Conservation (phyloP, 2,888 invertebrate genomes). For the Eupelmus urozonus region DNA sequence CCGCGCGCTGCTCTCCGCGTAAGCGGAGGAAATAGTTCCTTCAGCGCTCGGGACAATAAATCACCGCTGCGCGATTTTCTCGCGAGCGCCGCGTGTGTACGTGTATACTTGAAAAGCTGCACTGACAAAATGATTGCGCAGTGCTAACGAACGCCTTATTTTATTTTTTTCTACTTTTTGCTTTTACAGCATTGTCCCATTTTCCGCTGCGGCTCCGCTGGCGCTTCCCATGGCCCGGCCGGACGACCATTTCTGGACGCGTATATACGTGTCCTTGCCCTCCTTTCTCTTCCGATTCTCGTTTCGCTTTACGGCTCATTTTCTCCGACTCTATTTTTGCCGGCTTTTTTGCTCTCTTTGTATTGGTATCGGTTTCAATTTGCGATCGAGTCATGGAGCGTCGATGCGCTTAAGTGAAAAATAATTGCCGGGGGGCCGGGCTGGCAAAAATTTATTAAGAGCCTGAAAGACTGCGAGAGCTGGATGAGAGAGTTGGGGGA, state of each 20-base stretch:
- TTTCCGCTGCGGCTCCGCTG: not conserved
- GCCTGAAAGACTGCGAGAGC: not conserved
- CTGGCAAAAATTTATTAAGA: constrained; percentile 26
- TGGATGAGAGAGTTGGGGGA: not conserved
- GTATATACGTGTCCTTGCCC: not conserved
- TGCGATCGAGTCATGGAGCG: not conserved
- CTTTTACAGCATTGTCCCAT: constrained; percentile 3
- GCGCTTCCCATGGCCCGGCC: not conserved
- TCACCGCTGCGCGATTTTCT: too few species aligned
- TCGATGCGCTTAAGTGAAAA: constrained; percentile 26
- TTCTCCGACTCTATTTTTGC: not conserved
- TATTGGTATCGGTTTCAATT: constrained; percentile 24
- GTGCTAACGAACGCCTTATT: not conserved
- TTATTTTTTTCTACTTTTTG: not conserved
- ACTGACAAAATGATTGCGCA: not conserved
- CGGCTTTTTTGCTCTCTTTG: not conserved
- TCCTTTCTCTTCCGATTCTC: not conserved
- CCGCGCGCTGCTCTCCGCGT: too few species aligned
- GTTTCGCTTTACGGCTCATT: not conserved
- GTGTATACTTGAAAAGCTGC: not conserved
- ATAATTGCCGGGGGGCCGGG: too few species aligned
- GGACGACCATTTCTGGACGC: not conserved
- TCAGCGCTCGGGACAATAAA: too few species aligned
- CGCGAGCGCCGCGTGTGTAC: too few species aligned
- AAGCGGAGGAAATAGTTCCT: too few species aligned